Evolutionary conservation across 2,113 vertebrate genomes (phyloP).

Genomic region (Mustela nigripes): DNA sequence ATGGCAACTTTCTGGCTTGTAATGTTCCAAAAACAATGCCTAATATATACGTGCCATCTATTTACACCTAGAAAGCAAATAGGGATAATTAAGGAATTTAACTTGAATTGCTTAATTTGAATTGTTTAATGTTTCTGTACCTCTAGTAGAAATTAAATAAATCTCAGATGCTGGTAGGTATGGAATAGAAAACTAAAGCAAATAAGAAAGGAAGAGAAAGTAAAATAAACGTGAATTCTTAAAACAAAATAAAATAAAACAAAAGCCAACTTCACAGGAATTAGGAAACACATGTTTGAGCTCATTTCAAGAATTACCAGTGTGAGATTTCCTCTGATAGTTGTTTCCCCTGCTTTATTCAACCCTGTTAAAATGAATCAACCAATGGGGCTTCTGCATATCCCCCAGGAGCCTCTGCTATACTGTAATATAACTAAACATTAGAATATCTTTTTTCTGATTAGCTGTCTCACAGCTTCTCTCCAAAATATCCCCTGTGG

Average conservation of each 20-base stretch:
- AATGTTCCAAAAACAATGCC: constrained; percentile 15
- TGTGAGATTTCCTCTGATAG: constrained; percentile 61
- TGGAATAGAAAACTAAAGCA: constrained; percentile 7
- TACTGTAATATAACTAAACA: constrained; percentile 57
- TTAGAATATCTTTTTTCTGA: constrained; percentile 74
- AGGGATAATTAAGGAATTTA: not conserved
- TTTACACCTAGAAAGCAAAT: constrained; percentile 52
- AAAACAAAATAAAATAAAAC: constrained; percentile 38
- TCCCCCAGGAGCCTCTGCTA: constrained; percentile 55
- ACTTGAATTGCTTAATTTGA: not conserved
- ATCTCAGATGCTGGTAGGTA: constrained; percentile 19
- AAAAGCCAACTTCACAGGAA: not conserved
- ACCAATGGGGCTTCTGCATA: constrained; percentile 50
- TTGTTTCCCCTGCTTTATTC: constrained; percentile 61
- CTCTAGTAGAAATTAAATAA: constrained; percentile 20
- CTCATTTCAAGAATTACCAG: constrained; percentile 64
- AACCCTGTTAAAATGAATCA: constrained; percentile 60
- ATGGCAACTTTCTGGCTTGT: constrained; percentile 65
- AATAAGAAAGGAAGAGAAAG: not conserved
- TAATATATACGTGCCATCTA: not conserved
- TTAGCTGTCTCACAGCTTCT: constrained; percentile 72
- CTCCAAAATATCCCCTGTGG: constrained; percentile 60
- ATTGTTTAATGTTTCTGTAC: not conserved
- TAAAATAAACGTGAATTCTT: constrained; percentile 47
- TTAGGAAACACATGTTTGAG: constrained; percentile 26